Evolutionary conservation across 1,140 invertebrate species (phyloP).

Genomic region (Babylonia areolata): DNA sequence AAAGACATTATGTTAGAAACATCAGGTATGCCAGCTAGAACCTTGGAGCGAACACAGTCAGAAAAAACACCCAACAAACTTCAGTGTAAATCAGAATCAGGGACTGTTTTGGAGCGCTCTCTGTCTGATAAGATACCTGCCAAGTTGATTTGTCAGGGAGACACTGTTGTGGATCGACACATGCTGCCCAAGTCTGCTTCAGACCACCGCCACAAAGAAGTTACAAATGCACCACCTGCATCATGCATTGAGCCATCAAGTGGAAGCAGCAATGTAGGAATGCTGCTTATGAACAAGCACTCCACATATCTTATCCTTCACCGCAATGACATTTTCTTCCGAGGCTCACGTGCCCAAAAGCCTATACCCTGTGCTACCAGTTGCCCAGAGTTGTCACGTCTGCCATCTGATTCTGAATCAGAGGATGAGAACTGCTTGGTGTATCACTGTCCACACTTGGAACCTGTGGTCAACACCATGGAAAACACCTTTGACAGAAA

Average conservation of each 20-base stretch:
- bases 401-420: constrained; percentile 30
- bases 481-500: constrained; percentile 66
- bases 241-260: background rate
- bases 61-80: constrained; percentile 24
- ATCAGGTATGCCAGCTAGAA: background rate
- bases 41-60: constrained; percentile 7
- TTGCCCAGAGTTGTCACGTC: constrained; percentile 60
- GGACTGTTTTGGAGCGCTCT: constrained; percentile 14
- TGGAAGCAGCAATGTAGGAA: background rate
- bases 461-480: constrained; percentile 49
- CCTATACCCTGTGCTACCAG: constrained; percentile 53
- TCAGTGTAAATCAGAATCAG: constrained; percentile 14
- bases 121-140: constrained; percentile 17
- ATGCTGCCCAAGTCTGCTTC: background rate
- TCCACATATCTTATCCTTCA: constrained; percentile 60
- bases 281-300: constrained; percentile 34
- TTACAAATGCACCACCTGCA: constrained; percentile 9
- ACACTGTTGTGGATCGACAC: background rate
- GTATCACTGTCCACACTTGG: constrained; percentile 31
- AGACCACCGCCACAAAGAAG: background rate
- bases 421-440: constrained; percentile 25
- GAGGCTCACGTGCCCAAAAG: constrained; percentile 58
- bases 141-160: constrained; percentile 4
- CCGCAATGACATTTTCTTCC: constrained; percentile 71
- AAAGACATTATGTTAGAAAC: background rate